A percentile compares a stretch with the other conserved stretches of the same genome.
These are phyloP conservation scores for Myrmophylax atrothorax DNA, from an alignment of 2,113 vertebrate species.

Conservation along the genomic window DNA sequence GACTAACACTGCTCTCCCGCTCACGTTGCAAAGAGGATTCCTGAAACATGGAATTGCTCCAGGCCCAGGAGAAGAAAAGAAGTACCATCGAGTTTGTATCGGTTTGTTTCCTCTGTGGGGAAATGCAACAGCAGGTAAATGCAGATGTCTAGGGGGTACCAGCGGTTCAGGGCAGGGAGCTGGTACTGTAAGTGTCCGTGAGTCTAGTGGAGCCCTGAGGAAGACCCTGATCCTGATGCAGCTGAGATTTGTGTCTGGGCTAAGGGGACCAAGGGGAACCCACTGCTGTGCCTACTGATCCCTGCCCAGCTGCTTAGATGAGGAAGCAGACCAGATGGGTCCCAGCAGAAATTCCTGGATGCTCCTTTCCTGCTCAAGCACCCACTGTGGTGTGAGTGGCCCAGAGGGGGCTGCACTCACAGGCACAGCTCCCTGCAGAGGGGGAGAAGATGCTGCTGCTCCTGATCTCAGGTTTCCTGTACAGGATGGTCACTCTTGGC, in stretches of 20 bases:
- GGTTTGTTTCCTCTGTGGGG: no score
- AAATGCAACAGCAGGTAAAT: not conserved
- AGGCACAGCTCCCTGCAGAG: not conserved
- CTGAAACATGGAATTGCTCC: not conserved
- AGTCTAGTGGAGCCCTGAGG: not conserved
- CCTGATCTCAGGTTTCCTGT: not conserved
- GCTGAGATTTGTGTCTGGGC: not conserved
- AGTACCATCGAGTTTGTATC: rapidly evolving
- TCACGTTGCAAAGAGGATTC: not conserved
- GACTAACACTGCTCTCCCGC: not conserved
- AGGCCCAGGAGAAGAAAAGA: not conserved
- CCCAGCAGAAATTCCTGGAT: not conserved
- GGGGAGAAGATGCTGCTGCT: not conserved
- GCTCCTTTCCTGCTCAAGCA: not conserved
- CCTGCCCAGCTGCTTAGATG: not conserved
- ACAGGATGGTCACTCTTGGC: not conserved
- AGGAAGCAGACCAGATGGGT: not conserved
- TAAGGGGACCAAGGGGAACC: not conserved
- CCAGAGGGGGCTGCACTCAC: not conserved
- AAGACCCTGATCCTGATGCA: not conserved
- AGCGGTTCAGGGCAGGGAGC: not conserved
- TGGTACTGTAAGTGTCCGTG: not conserved
- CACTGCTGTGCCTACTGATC: no score
- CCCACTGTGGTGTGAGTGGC: not conserved
- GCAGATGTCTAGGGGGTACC: not conserved